Evolutionary conservation across 2,113 vertebrate genomes (phyloP).

Genomic region (Limanda limanda): DNA sequence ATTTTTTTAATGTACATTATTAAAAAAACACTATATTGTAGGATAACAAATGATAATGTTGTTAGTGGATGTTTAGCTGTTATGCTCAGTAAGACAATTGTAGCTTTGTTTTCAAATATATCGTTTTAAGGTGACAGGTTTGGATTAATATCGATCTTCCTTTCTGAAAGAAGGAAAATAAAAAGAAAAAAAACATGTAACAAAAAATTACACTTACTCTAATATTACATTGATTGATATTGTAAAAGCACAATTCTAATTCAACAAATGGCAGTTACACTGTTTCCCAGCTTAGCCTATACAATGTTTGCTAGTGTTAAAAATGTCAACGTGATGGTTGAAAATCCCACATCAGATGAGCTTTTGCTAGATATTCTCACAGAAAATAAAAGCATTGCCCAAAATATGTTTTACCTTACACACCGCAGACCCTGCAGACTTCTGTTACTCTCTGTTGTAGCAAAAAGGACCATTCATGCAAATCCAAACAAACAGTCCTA

Average conservation of each 20-base stretch:
- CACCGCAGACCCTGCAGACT: not conserved
- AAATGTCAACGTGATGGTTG: not conserved
- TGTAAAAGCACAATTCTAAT: too few species aligned
- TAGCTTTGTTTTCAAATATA: not conserved
- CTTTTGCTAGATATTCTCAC: not conserved
- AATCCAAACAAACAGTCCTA: constrained; percentile 21
- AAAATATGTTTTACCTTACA: constrained; percentile 15
- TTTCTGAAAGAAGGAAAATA: not conserved
- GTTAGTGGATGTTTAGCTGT: not conserved
- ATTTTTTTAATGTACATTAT: not conserved
- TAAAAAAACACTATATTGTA: not conserved
- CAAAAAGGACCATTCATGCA: constrained; percentile 16
- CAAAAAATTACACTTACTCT: not conserved
- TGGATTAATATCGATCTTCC: not conserved
- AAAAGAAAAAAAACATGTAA: not conserved
- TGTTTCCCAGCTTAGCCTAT: too few species aligned
- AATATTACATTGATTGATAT: too few species aligned
- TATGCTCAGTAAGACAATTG: not conserved
- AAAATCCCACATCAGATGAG: not conserved
- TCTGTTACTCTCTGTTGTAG: not conserved
- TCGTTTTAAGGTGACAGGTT: too few species aligned
- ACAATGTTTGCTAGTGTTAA: not conserved
- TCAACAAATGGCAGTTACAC: too few species aligned
- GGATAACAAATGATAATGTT: not conserved
- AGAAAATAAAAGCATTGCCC: not conserved